These are phyloP conservation scores for Pachypanchax playfairii DNA, from an alignment of 2,113 vertebrate species.

Conservation along the genomic window DNA sequence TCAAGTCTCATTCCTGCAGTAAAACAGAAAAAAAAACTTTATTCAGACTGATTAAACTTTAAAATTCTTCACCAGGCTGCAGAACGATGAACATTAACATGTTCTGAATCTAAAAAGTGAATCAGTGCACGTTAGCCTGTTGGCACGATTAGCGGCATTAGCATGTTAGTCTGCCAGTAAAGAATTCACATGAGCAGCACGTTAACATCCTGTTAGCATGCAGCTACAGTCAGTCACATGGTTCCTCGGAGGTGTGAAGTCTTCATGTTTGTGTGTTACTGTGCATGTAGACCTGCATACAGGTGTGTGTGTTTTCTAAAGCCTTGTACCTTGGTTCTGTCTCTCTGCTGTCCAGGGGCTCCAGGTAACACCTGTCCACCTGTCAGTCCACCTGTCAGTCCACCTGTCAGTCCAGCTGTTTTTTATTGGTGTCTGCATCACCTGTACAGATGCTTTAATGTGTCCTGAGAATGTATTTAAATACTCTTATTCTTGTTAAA, in stretches of 20 bases:
- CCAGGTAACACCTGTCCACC: conserved; percentile 58
- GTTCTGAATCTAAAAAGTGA: background rate
- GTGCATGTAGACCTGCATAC: background rate
- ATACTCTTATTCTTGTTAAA: background rate
- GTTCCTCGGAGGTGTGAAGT: background rate
- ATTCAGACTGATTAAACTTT: too few species aligned
- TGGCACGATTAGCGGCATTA: background rate
- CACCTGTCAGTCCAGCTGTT: background rate
- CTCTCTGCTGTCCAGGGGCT: conserved; percentile 65
- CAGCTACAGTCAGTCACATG: conserved; percentile 1
- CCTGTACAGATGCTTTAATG: background rate
- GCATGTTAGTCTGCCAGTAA: conserved; percentile 24
- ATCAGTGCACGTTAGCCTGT: conserved; percentile 6
- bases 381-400: background rate
- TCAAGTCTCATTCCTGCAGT: too few species aligned
- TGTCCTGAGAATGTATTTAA: too few species aligned
- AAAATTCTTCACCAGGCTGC: too few species aligned
- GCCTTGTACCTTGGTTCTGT: conserved; percentile 53
- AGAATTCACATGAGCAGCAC: background rate
- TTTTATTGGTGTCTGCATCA: background rate
- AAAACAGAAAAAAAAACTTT: too few species aligned
- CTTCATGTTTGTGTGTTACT: conserved; percentile 5
- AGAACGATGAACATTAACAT: background rate
- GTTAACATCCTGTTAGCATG: conserved; percentile 40
- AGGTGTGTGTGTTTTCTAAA: conserved; percentile 43